A percentile compares a stretch with the other conserved stretches of the same genome.
phyloP scores from a whole-genome alignment of 2,888 invertebrate species.

The Isotomurus palustris region DNA sequence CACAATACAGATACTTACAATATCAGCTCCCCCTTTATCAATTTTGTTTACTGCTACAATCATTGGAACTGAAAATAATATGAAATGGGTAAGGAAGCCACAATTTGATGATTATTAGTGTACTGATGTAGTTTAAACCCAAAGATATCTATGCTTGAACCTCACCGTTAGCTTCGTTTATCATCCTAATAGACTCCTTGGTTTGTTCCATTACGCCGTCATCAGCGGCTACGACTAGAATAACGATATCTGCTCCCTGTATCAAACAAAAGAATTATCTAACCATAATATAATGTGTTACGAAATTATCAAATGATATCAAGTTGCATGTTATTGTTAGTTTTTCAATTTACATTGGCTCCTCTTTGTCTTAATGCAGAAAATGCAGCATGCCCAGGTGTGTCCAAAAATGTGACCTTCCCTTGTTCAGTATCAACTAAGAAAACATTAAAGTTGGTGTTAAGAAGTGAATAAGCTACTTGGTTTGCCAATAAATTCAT shows the following conservation, averaged over 20 bases:
- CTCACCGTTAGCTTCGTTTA: slow-evolving; percentile 66
- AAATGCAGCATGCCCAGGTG: slow-evolving; percentile 98
- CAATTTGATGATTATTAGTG: no score
- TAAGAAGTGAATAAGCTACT: no score
- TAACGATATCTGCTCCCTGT: slow-evolving; percentile 78
- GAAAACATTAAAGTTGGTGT: neutral
- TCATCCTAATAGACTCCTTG: slow-evolving; percentile 81
- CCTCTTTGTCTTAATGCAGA: slow-evolving; percentile 88
- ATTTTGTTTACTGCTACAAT: slow-evolving; percentile 98
- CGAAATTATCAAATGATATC: neutral
- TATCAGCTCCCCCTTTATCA: slow-evolving; percentile 83
- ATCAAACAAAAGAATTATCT: neutral
- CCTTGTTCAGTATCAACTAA: slow-evolving; percentile 59
- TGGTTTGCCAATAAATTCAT: no score
- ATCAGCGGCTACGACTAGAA: slow-evolving; percentile 95
- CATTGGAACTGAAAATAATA: slow-evolving; percentile 75
- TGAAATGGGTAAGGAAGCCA: no score
- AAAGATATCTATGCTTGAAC: no score
- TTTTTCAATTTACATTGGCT: slow-evolving; percentile 59
- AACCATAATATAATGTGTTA: neutral
- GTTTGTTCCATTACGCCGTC: slow-evolving; percentile 99
- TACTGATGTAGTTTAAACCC: no score
- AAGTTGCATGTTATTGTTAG: neutral
- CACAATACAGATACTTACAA: no score
- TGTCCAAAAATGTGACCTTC: slow-evolving; percentile 89